Evolutionary conservation across 2,888 invertebrate species (phyloP).

Genomic region (Penaeus monodon): DNA sequence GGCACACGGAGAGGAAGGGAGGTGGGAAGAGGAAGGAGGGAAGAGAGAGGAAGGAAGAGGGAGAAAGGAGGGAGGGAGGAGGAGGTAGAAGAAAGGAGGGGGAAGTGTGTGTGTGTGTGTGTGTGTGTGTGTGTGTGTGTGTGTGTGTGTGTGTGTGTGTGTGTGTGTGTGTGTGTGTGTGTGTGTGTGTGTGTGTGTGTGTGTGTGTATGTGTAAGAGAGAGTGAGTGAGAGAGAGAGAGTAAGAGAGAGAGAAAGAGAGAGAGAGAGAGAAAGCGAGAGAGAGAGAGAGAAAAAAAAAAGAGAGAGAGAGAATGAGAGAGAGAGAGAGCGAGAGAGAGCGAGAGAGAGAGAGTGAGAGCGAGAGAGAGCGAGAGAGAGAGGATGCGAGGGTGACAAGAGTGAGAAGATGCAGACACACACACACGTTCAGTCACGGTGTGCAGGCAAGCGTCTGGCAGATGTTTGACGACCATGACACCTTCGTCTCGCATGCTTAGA

Average conservation of each 20-base stretch:
- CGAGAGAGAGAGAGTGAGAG: not conserved
- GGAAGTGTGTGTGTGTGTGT: too few species aligned
- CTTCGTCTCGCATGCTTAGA: too few species aligned
- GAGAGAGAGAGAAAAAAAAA: not conserved
- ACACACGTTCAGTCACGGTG: constrained; percentile 1
- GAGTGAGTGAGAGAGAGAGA: accelerated
- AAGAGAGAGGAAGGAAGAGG: not conserved
- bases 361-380: not conserved
- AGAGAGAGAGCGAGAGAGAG: not conserved
- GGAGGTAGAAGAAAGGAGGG: too few species aligned
- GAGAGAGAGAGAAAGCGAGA: too few species aligned
- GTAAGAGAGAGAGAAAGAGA: accelerated
- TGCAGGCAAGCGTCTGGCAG: too few species aligned
- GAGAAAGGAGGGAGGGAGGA: not conserved
- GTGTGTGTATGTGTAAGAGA: too few species aligned
- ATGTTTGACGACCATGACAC: too few species aligned
- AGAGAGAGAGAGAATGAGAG: not conserved
- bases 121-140: too few species aligned
- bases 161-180: too few species aligned
- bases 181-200: too few species aligned
- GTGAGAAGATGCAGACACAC: not conserved
- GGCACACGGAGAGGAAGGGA: not conserved
- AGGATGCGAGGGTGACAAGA: not conserved
- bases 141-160: too few species aligned
- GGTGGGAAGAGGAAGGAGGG: not conserved